phyloP scores from a whole-genome alignment of 2,888 invertebrate genomes.

The Nebria salina region DNA sequence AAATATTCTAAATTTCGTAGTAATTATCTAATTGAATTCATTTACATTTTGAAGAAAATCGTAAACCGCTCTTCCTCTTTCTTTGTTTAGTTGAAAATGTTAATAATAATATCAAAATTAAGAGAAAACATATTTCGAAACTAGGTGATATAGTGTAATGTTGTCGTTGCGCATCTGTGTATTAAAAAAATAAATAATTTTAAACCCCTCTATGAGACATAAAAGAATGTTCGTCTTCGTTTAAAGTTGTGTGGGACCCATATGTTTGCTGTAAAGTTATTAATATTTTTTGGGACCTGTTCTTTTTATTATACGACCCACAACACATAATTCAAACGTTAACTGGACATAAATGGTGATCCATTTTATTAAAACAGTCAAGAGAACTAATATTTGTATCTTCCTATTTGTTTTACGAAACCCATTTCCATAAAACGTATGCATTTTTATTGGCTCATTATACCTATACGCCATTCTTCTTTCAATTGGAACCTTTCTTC shows the following conservation, averaged over 20 bases:
- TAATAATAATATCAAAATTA: no score
- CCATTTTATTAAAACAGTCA: constrained; percentile 55
- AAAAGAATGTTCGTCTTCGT: neutral
- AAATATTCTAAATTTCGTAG: neutral
- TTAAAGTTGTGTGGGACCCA: constrained; percentile 13
- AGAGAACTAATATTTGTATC: constrained; percentile 56
- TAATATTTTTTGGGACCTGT: constrained; percentile 39
- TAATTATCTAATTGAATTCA: neutral
- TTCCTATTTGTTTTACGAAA: constrained; percentile 54
- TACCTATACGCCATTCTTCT: constrained; percentile 3
- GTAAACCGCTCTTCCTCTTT: no score
- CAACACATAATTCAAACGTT: constrained; percentile 53
- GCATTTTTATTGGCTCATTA: constrained; percentile 59
- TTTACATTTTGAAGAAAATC: no score
- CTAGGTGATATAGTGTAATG: no score
- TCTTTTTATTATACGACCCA: constrained; percentile 30
- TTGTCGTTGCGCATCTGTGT: no score
- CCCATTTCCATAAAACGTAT: constrained; percentile 51
- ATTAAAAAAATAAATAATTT: no score
- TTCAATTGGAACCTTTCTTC: neutral
- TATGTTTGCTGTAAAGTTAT: constrained; percentile 39
- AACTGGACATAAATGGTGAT: constrained; percentile 54
- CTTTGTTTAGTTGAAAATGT: no score
- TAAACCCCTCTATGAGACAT: neutral
- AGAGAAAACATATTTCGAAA: no score